Conservation (phyloP, 1,140 invertebrate species). For the Harpegnathos saltator region DNA sequence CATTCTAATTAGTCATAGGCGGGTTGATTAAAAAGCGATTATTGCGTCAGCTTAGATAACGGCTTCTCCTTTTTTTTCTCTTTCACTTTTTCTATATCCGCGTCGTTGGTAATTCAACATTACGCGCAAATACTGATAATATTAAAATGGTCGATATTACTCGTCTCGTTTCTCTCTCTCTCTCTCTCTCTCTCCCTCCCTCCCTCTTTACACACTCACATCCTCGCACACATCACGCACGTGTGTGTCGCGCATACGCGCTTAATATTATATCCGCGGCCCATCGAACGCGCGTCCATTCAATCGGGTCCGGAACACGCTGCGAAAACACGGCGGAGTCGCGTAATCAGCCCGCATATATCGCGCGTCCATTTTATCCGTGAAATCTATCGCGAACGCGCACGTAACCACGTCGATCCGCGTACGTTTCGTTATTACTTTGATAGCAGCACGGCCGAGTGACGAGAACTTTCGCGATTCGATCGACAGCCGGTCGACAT, state of each 20-base stretch:
- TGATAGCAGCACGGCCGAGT: slow-evolving; percentile 20
- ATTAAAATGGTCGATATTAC: slow-evolving; percentile 37
- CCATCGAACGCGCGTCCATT: not conserved
- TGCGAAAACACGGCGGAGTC: slow-evolving; percentile 16
- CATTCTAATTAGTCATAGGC: slow-evolving; percentile 25
- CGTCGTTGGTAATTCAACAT: slow-evolving; percentile 10
- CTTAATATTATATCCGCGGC: too few relatives aligned
- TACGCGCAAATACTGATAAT: slow-evolving; percentile 24
- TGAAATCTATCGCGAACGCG: slow-evolving; percentile 36
- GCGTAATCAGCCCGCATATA: slow-evolving; percentile 16
- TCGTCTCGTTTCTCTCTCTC: slow-evolving; percentile 13
- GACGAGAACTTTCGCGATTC: slow-evolving; percentile 34
- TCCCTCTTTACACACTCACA: not conserved
- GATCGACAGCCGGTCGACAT: slow-evolving; percentile 16
- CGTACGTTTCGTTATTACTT: slow-evolving; percentile 44
- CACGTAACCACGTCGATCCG: slow-evolving; percentile 25
- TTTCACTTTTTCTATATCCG: too few relatives aligned
- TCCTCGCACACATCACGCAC: not conserved
- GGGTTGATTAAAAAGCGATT: slow-evolving; percentile 40
- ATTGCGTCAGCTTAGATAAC: slow-evolving; percentile 29
- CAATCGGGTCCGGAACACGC: not conserved
- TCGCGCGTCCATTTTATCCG: not conserved
- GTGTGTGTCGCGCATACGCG: not conserved
- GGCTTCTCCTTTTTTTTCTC: too few relatives aligned
- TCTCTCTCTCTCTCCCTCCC: too few relatives aligned